Evolutionary conservation across 2,888 invertebrate species (phyloP), one percentile per base, ranked within the genome.

Genomic region (Lymantria monacha): DNA sequence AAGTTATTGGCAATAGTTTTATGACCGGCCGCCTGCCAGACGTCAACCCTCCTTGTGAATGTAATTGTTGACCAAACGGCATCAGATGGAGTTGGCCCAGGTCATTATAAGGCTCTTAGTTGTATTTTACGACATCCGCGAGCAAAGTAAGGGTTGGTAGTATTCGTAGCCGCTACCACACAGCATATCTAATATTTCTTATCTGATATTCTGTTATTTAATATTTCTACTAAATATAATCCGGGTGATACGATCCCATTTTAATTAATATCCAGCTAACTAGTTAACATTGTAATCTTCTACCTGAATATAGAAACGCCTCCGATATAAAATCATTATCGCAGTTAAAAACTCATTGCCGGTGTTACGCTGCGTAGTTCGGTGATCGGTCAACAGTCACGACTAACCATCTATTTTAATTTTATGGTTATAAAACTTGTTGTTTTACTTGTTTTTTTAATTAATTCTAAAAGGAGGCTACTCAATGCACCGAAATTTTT

Each of bases 341-440:
- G 40, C 51, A 42, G 36, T 44, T 37, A 44, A 52, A 43, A 48
- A 46, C 40, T 45, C 8, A 49, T 55, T 51, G 54, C 68, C 48
- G 46, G 65, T 67, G 49, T 66, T 66, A 66, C 65, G 64, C 67
- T 7, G 53, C 53, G 53, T 53, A 53, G 45, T 53, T 13, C 51
- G 50, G 51, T 48, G 48, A 42, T 41, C 52, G 30, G 47, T 44
- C 42, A 46, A 40, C 30, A 43, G 61, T 66, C 64, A 67, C 61
- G 58, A 64, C 51, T 47, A 42, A 41, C 13, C 49, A 30, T 41
- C 45, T 37, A 49, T 52, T 49, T 41, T 7, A 56, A 46, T 48
- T 59, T 49, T 48, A 62, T 59, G 53, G 46, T 48, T 49, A 43
- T 51, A 14, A 22, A n/a, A 38, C 3, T 44, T 42, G 43, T 36